Evolutionary conservation across 2,113 vertebrate genomes (phyloP), one percentile per base, ranked within the genome.

Genomic region (Oostethus manadensis): DNA sequence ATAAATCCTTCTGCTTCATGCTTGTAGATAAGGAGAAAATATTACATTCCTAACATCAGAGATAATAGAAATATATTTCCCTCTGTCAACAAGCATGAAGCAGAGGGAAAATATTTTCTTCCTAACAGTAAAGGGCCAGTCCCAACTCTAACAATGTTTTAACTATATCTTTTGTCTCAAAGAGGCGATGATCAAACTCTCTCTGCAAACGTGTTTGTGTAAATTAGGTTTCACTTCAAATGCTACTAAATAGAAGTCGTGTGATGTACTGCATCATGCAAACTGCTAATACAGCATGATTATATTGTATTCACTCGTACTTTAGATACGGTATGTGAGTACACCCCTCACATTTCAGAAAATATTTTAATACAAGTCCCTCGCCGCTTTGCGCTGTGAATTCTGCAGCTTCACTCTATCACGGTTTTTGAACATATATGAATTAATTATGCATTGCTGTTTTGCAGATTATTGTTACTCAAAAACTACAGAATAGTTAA

Each of bases 261-360:
- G 23, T 29, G 23, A 17, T 51, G 23, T 17, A 66, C 44, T 70
- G 76, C 76, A 82, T 77, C 83, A 86, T 87, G 82, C 81, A 79
- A 84, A 64, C 70, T 88, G 86, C 87, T 78, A 84, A 83, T 82
- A 81, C 84, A 84, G 87, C 89, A 89, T 89, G 88, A 74, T 54
- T 70, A 71, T 60, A 74, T 55, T 55, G 33, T 40, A 58, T 17
- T 70, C 69, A 84, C 65, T 63, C 56, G 56, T 66, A 76, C 64
- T 60, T 66, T 68, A 71, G 84, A 85, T 88, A 29, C 26, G 6
- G 26, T 29, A 29, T 29, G 6, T 6, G n/a, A n/a, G n/a, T n/a
- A n/a, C 6, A 26, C 23, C 23, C 2, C 23, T 26, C 23, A 26
- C 23, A 26, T 26, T 26, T 26, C 23, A 26, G 23, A 26, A 26